These are phyloP conservation scores for Geotrypetes seraphini DNA, from an alignment of 2,797 vertebrate genomes.

Conservation along the genomic window DNA sequence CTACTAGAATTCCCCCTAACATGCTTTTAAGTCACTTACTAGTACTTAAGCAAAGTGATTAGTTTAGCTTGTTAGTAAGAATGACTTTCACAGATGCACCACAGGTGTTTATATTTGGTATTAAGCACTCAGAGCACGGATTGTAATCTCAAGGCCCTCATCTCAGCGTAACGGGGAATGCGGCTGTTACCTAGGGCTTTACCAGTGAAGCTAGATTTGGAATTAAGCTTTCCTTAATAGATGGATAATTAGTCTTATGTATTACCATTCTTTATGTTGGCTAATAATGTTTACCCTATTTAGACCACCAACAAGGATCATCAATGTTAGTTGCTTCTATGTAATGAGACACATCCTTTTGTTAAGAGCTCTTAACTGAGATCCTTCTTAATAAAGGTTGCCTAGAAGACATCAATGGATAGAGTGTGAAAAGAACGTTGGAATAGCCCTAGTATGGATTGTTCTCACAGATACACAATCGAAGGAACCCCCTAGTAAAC, in stretches of 20 bases:
- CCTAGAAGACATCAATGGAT: slow-evolving; percentile 16
- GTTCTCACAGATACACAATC: no score
- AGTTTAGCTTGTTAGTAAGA: slow-evolving; percentile 38
- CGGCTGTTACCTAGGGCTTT: slow-evolving; percentile 37
- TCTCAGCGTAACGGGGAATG: slow-evolving; percentile 34
- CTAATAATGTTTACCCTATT: not conserved
- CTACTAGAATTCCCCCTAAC: slow-evolving; percentile 27
- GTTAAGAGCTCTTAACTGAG: slow-evolving; percentile 27
- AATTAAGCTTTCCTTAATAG: slow-evolving; percentile 30
- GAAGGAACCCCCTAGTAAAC: no score
- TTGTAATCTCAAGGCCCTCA: slow-evolving; percentile 41
- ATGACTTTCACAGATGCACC: slow-evolving; percentile 34
- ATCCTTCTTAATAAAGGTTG: slow-evolving; percentile 15
- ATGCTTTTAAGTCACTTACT: slow-evolving; percentile 35
- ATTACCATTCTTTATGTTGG: slow-evolving; percentile 26
- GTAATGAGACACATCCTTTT: slow-evolving; percentile 12
- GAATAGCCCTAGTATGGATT: no score
- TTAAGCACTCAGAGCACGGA: slow-evolving; percentile 35
- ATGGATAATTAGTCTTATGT: slow-evolving; percentile 45
- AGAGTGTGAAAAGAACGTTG: no score
- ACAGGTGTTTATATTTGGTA: slow-evolving; percentile 42
- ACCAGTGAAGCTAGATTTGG: slow-evolving; percentile 16
- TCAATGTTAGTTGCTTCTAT: slow-evolving; percentile 16
- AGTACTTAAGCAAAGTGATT: slow-evolving; percentile 26
- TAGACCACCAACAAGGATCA: slow-evolving; percentile 48